phyloP scores from a whole-genome alignment of 2,888 invertebrate genomes.

The Yponomeuta evonymella region DNA sequence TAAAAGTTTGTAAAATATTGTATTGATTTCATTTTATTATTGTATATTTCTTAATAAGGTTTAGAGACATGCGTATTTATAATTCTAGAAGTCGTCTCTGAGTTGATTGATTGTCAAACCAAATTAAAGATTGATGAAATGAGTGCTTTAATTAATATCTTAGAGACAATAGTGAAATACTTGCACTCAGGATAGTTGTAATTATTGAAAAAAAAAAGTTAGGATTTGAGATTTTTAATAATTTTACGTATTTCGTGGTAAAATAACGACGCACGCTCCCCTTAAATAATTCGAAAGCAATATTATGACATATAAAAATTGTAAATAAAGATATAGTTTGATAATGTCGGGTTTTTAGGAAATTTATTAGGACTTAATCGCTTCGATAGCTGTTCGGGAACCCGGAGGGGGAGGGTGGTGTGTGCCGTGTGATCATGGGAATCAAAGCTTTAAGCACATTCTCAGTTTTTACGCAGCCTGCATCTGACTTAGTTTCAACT shows the following conservation, averaged over 20 bases:
- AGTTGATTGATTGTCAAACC: slow-evolving; percentile 55
- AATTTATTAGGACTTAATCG: slow-evolving; percentile 67
- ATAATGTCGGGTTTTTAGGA: slow-evolving; percentile 72
- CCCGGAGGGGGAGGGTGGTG: slow-evolving; percentile 60
- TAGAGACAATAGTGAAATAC: slow-evolving; percentile 51
- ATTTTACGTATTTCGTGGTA: slow-evolving; percentile 62
- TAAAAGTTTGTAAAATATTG: slow-evolving; percentile 50
- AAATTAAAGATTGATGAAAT: slow-evolving; percentile 57
- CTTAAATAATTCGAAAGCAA: slow-evolving; percentile 73
- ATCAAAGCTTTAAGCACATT: slow-evolving; percentile 69
- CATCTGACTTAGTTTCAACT: not conserved
- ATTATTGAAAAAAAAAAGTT: slow-evolving; percentile 44
- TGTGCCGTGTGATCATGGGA: slow-evolving; percentile 67
- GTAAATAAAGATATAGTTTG: slow-evolving; percentile 73
- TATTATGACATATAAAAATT: slow-evolving; percentile 71
- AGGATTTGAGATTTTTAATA: slow-evolving; percentile 70
- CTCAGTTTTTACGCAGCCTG: slow-evolving; percentile 26
- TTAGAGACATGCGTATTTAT: slow-evolving; percentile 66
- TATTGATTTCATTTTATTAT: slow-evolving; percentile 44
- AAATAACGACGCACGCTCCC: slow-evolving; percentile 64
- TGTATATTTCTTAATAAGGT: slow-evolving; percentile 47
- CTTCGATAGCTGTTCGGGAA: slow-evolving; percentile 61
- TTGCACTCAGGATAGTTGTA: slow-evolving; percentile 67
- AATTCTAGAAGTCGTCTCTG: slow-evolving; percentile 24
- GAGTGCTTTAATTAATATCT: slow-evolving; percentile 70